A percentile compares a stretch with the other conserved stretches of the same genome.
These are phyloP conservation scores for Branchipolynoe longqiensis DNA, from an alignment of 2,888 invertebrate genomes.

Conservation along the genomic window DNA sequence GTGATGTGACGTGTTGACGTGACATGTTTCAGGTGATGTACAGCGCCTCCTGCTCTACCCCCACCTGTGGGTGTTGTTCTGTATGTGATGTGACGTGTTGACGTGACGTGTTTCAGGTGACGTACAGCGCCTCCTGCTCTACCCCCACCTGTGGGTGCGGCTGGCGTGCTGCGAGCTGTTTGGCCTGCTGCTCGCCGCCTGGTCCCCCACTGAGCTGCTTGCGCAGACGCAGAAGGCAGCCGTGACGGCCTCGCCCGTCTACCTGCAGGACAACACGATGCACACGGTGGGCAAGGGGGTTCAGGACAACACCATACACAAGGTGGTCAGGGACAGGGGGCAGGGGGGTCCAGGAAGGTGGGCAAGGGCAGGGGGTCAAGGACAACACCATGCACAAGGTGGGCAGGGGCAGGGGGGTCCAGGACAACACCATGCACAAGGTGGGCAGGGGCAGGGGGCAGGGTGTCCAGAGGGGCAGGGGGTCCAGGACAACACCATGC, in stretches of 20 bases:
- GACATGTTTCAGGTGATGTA: no score
- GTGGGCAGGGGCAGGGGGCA: no score
- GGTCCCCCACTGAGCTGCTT: slow-evolving; percentile 85
- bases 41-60: no score
- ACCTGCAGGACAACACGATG: slow-evolving; percentile 66
- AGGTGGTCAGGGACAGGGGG: no score
- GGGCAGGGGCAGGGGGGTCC: not conserved
- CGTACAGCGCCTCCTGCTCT: slow-evolving; percentile 85
- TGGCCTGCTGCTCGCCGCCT: slow-evolving; percentile 87
- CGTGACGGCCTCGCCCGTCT: slow-evolving; percentile 41
- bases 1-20: no score
- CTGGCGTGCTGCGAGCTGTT: slow-evolving; percentile 89
- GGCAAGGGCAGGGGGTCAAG: no score
- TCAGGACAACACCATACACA: not conserved
- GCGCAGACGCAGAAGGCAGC: not conserved
- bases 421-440: not conserved
- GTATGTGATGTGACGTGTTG: no score
- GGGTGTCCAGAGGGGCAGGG: no score
- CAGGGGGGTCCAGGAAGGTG: no score
- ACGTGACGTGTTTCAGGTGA: no score
- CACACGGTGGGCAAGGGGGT: slow-evolving; percentile 60
- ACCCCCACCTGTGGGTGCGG: slow-evolving; percentile 94
- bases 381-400: slow-evolving; percentile 66
- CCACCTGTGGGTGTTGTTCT: no score
- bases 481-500: slow-evolving; percentile 65